Conservation (phyloP, 2,113 vertebrate genomes). For the Gallinago media region DNA sequence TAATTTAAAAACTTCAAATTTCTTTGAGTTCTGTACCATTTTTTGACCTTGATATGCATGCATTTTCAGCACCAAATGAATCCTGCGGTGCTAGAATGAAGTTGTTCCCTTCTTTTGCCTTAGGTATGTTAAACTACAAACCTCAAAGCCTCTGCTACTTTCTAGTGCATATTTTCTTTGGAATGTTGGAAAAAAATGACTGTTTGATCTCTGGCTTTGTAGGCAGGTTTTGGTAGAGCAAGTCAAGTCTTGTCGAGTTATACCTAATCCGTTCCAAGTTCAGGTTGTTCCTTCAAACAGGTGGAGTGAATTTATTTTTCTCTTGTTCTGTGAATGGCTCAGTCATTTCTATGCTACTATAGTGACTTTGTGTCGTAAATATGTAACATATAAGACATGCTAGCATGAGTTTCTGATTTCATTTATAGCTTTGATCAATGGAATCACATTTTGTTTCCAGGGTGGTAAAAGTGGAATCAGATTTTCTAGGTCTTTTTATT, state of each 20-base stretch:
- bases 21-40: background rate
- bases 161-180: background rate
- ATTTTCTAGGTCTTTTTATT: background rate
- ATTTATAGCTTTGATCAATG: background rate
- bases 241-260: background rate
- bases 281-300: background rate
- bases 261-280: background rate
- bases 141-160: background rate
- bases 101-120: background rate
- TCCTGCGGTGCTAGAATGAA: background rate
- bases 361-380: background rate
- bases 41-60: background rate
- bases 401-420: background rate
- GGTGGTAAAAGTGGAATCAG: background rate
- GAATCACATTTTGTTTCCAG: conserved; percentile 1
- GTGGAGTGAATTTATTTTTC: conserved; percentile 4
- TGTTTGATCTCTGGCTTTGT: background rate
- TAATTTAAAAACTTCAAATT: background rate
- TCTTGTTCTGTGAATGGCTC: background rate
- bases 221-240: background rate
- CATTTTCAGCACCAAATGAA: background rate
- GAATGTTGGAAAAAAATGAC: background rate
- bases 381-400: background rate
- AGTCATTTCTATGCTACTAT: background rate
- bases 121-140: background rate